Conservation (phyloP, 2,888 invertebrate species). For the Rhabditoides inermis region DNA sequence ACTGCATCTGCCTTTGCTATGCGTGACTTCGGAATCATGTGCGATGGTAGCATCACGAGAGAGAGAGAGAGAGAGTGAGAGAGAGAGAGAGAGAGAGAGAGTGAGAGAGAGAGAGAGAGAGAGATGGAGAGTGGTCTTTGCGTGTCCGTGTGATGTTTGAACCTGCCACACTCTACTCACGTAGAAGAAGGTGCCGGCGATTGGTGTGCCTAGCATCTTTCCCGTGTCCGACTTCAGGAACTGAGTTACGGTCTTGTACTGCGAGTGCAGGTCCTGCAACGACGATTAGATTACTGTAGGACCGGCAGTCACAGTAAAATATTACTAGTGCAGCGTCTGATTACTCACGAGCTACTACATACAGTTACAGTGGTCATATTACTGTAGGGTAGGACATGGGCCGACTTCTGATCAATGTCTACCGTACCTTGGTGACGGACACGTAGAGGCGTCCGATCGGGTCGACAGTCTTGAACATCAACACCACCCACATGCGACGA, state of each 20-base stretch:
- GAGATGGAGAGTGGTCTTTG: too few relatives aligned
- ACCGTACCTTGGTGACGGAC: conserved; percentile 30
- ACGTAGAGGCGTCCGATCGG: conserved; percentile 32
- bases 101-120: too few relatives aligned
- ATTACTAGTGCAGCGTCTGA: too few relatives aligned
- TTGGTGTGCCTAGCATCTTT: conserved; percentile 34
- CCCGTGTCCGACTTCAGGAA: conserved; percentile 35
- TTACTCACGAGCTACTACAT: too few relatives aligned
- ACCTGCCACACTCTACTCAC: conserved; percentile 10
- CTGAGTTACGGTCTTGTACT: conserved; percentile 13
- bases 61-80: too few relatives aligned
- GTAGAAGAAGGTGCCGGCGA: conserved; percentile 34
- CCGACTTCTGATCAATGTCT: conserved; percentile 30
- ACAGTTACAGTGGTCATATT: too few relatives aligned
- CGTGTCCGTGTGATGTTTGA: not conserved
- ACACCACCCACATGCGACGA: conserved; percentile 33
- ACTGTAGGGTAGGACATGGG: too few relatives aligned
- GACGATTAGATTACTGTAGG: too few relatives aligned
- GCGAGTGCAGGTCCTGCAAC: conserved; percentile 11
- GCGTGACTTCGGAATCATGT: too few relatives aligned
- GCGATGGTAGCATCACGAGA: too few relatives aligned
- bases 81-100: too few relatives aligned
- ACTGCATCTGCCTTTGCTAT: too few relatives aligned
- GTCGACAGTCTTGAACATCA: conserved; percentile 36
- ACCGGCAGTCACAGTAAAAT: conserved; percentile 8